Percentiles rank a stretch among this genome's conserved stretches.
phyloP scores from a whole-genome alignment of 2,113 vertebrate species.

The human (Homo sapiens) region GRCh38 chr19:4193501-4194000 shows the following conservation, averaged over 20 bases:
- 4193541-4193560: too few species aligned
- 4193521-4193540: rapidly evolving
- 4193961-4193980: not conserved
- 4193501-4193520: not conserved
- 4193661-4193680: not conserved
- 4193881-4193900: too few species aligned
- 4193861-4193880: too few species aligned
- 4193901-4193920: not conserved
- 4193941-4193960: too few species aligned
- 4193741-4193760: not conserved
- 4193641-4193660: not conserved
- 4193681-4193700: too few species aligned
- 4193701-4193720: not conserved
- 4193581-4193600: not conserved
- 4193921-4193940: rapidly evolving
- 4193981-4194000: not conserved
- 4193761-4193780: not conserved
- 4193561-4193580: not conserved
- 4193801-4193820: not conserved
- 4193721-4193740: not conserved
- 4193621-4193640: not conserved
- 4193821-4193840: too few species aligned
- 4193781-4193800: not conserved
- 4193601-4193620: not conserved
- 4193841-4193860: too few species aligned